Evolutionary conservation across 1,140 invertebrate species (phyloP), one percentile per base, ranked within the genome.

Genomic region (Drosophila serrata): DNA sequence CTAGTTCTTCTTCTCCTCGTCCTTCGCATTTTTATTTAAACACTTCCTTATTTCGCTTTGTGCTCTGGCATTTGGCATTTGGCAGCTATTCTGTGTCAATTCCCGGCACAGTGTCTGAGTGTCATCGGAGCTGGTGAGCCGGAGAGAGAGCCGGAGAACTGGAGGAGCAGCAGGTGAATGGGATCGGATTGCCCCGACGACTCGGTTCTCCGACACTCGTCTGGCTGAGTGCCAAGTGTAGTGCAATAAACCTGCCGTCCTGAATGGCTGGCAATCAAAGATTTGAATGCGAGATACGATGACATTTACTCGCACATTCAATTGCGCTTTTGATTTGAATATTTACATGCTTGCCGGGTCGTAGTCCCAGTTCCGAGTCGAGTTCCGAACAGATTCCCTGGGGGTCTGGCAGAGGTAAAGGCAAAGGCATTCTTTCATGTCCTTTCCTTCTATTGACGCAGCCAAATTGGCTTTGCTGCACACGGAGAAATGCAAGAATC

Each of bases 191-290:
- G 31, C 53, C 53, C 55, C 37, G 35, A 22, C 13, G 8, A 56
- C 45, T 39, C 29, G 37, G 51, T 22, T 43, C 19, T 19, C 11
- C n/a, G 29, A 7, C 53, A 29, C 17, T 48, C 43, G 45, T 48
- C 55, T 88, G 85, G 84, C 84, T 77, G 80, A 78, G 69, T 88
- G 85, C 85, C 81, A 88, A 90, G 85, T 90, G 84, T 90, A 90
- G 85, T 88, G 85, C 85, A 88, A 88, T 88, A 88, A 88, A 88
- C 85, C 75, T 79, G 68, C 74, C 78, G 63, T 87, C 56, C 72
- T 88, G 87, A 91, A 90, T 91, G 84, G 80, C 74, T 91, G 82
- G 87, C 87, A 91, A 91, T 91, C 87, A 91, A 91, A 91, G 87
- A 91, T 91, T 81, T 86, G 82, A 91, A 91, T 91, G 87, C 76